phyloP scores from a whole-genome alignment of 92 coral and sea anemone genomes.

The Porites divaricata region DNA sequence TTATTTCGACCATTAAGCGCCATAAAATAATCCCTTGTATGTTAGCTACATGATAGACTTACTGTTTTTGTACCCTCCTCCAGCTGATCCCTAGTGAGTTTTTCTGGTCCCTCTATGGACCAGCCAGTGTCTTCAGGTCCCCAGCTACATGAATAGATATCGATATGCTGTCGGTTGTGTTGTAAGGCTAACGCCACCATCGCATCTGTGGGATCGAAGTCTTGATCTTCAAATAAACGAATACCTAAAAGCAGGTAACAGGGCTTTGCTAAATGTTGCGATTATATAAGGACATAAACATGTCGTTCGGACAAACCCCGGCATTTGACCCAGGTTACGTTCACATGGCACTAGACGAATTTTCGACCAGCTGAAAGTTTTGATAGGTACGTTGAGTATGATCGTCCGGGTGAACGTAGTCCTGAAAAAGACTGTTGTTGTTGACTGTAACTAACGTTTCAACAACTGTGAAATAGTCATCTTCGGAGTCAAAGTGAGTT shows the following conservation, averaged over 20 bases:
- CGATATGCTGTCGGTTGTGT: constrained; percentile 32
- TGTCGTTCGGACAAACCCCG: too few species aligned
- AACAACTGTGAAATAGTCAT: too few species aligned
- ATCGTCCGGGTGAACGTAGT: too few species aligned
- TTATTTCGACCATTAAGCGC: background rate
- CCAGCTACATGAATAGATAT: constrained; percentile 67
- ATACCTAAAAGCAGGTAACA: constrained; percentile 8
- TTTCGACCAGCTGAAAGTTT: too few species aligned
- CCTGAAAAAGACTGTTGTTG: too few species aligned
- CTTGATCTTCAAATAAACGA: constrained; percentile 26
- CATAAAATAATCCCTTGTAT: background rate
- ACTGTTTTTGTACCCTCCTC: constrained; percentile 43
- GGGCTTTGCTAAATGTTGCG: too few species aligned
- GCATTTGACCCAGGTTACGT: too few species aligned
- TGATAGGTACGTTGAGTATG: too few species aligned
- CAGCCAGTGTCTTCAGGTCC: constrained; percentile 65
- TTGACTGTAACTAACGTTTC: too few species aligned
- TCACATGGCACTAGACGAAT: too few species aligned
- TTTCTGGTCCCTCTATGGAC: constrained; percentile 53
- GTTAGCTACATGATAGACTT: background rate
- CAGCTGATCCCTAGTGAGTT: constrained; percentile 41
- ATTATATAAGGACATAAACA: too few species aligned
- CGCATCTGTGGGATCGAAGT: constrained; percentile 52
- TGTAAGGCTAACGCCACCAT: constrained; percentile 53
- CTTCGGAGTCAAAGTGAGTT: too few species aligned